Percentiles rank a stretch among this genome's conserved stretches.
These are phyloP conservation scores for Hycleus cichorii DNA, from an alignment of 1,140 invertebrate species.

Conservation along the genomic window DNA sequence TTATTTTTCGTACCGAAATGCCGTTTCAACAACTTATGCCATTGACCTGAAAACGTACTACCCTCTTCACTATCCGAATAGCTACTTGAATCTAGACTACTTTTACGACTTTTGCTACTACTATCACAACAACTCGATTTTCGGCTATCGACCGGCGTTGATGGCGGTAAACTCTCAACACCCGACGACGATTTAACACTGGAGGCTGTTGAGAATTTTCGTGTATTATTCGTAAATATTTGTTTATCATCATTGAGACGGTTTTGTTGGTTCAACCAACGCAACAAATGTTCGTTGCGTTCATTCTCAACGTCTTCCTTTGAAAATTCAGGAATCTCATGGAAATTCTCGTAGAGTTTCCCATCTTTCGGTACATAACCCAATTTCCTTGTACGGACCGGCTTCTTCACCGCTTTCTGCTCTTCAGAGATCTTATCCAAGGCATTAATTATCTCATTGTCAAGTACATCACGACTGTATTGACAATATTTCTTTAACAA, in stretches of 20 bases:
- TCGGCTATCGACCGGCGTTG: neutral
- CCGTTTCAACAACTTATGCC: constrained; percentile 49
- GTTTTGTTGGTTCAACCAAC: constrained; percentile 40
- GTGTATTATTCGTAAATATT: constrained; percentile 4
- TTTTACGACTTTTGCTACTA: neutral
- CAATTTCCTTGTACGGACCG: constrained; percentile 21
- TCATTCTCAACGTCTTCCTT: constrained; percentile 27
- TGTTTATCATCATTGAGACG: constrained; percentile 12
- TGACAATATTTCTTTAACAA: constrained; percentile 39
- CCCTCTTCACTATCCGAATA: constrained; percentile 48
- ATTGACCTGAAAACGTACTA: constrained; percentile 42
- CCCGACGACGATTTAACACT: neutral
- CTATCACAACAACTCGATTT: neutral
- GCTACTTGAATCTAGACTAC: constrained; percentile 42
- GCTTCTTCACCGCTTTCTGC: neutral
- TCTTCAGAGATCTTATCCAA: constrained; percentile 29
- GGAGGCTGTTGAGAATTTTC: constrained; percentile 16
- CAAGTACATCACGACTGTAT: constrained; percentile 36
- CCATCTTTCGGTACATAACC: constrained; percentile 35
- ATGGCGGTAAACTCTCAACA: neutral
- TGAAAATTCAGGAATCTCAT: constrained; percentile 20
- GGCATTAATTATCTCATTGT: constrained; percentile 36
- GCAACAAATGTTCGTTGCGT: constrained; percentile 37
- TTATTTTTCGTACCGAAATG: constrained; percentile 47
- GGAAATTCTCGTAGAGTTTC: constrained; percentile 37